Conservation (phyloP, 2,888 invertebrate species). For the Eristalis pertinax region DNA sequence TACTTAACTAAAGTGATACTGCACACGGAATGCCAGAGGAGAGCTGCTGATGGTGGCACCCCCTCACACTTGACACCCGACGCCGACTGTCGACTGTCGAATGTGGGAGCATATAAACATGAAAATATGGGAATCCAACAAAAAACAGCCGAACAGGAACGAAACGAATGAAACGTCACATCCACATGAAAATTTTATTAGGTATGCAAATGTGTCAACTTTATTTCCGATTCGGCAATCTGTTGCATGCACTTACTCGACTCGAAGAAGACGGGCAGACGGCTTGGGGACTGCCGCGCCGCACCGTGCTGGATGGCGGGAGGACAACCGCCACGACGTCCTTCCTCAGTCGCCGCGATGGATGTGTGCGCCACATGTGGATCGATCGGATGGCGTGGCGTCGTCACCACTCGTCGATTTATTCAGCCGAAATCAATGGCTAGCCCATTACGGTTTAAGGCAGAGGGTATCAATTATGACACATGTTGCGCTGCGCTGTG, state of each 20-base stretch:
- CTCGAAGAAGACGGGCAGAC: neutral
- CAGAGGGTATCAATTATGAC: constrained; percentile 66
- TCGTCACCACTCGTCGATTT: constrained; percentile 61
- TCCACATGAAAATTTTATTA: constrained; percentile 77
- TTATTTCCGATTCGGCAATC: constrained; percentile 78
- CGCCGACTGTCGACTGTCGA: neutral
- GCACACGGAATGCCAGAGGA: constrained; percentile 52
- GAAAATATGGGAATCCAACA: neutral
- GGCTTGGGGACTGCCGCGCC: constrained; percentile 6
- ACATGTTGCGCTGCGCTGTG: constrained; percentile 71
- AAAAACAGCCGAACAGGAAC: neutral
- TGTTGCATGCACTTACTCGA: constrained; percentile 73
- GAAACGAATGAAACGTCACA: constrained; percentile 21
- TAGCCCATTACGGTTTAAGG: constrained; percentile 63
- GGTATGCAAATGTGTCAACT: constrained; percentile 81
- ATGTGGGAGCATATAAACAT: constrained; percentile 28
- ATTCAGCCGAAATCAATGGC: constrained; percentile 60
- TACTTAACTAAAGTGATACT: constrained; percentile 69
- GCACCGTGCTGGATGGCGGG: too few species aligned
- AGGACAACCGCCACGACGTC: constrained; percentile 26
- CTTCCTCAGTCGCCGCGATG: neutral
- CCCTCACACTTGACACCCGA: constrained; percentile 25
- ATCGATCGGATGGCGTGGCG: constrained; percentile 32
- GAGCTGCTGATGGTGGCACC: neutral
- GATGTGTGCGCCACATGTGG: constrained; percentile 22